Evolutionary conservation across 2,888 invertebrate genomes (phyloP).

Genomic region (Monopis laevigella): DNA sequence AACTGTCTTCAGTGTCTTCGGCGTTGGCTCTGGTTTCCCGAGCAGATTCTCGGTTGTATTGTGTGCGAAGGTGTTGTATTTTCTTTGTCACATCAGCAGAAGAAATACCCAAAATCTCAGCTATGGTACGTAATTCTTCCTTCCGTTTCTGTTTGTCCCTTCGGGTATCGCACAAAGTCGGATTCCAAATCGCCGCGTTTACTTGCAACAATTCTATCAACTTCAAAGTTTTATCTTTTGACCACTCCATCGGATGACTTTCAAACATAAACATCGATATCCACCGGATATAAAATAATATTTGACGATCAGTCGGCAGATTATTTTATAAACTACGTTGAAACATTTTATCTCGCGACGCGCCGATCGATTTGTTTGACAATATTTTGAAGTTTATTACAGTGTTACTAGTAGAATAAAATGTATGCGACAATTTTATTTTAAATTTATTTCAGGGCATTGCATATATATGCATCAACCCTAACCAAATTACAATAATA

Average conservation of each 20-base stretch:
- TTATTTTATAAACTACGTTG: not conserved
- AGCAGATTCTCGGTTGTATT: constrained; percentile 68
- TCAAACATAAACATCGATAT: not conserved
- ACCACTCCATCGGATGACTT: constrained; percentile 48
- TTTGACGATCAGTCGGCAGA: constrained; percentile 27
- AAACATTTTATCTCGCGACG: constrained; percentile 12
- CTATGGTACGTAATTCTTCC: constrained; percentile 47
- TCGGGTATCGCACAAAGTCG: constrained; percentile 47
- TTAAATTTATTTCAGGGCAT: constrained; percentile 7
- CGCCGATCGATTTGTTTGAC: constrained; percentile 16
- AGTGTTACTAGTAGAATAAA: constrained; percentile 1
- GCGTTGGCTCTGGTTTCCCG: constrained; percentile 56
- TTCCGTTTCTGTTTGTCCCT: constrained; percentile 55
- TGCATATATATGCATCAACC: no score
- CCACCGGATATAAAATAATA: constrained; percentile 18
- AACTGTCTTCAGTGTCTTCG: constrained; percentile 63
- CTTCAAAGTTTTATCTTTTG: constrained; percentile 55
- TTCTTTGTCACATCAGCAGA: constrained; percentile 65
- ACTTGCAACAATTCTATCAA: constrained; percentile 53
- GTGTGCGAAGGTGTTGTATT: constrained; percentile 69
- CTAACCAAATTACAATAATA: no score
- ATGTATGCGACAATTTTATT: constrained; percentile 1
- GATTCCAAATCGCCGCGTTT: constrained; percentile 51
- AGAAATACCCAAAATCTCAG: constrained; percentile 41
- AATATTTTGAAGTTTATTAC: not conserved